phyloP scores from a whole-genome alignment of 2,113 vertebrate genomes.

The Asarcornis scutulata region DNA sequence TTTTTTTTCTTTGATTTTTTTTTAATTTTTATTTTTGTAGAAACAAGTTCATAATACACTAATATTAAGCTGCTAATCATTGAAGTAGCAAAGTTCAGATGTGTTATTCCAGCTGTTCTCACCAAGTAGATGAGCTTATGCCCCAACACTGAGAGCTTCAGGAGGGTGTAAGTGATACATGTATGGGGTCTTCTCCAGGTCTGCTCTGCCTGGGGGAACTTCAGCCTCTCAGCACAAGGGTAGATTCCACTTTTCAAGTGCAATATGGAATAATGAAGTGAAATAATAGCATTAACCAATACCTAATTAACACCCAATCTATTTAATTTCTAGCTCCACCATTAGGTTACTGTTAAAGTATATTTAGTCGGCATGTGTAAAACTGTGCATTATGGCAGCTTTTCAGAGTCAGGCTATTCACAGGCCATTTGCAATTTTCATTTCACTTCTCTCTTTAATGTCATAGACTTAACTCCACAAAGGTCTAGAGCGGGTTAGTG shows the following conservation, averaged over 20 bases:
- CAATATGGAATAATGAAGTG: slow-evolving; percentile 65
- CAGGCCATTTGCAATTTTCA: slow-evolving; percentile 69
- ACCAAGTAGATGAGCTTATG: neutral
- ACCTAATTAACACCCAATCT: slow-evolving; percentile 70
- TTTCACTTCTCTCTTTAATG: slow-evolving; percentile 65
- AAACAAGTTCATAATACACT: neutral
- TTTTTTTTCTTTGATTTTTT: neutral
- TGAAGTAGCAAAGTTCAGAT: neutral
- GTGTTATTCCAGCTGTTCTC: neutral
- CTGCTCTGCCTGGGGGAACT: neutral
- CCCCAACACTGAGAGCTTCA: neutral
- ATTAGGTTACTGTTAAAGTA: slow-evolving; percentile 64
- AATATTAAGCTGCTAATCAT: neutral
- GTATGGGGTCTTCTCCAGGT: neutral
- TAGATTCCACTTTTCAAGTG: neutral
- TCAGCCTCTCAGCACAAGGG: neutral
- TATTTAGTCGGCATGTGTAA: slow-evolving; percentile 40
- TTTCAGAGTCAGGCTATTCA: slow-evolving; percentile 65
- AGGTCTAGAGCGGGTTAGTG: slow-evolving; percentile 39
- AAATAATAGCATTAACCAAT: slow-evolving; percentile 71
- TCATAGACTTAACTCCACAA: slow-evolving; percentile 57
- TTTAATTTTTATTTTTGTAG: neutral
- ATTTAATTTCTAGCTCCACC: slow-evolving; percentile 63
- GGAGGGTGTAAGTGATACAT: neutral
- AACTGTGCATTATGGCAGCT: slow-evolving; percentile 57